A percentile compares a stretch with the other conserved stretches of the same genome.
Evolutionary conservation across 2,888 invertebrate species (phyloP).

Genomic region (Caenorhabditis panamensis): DNA sequence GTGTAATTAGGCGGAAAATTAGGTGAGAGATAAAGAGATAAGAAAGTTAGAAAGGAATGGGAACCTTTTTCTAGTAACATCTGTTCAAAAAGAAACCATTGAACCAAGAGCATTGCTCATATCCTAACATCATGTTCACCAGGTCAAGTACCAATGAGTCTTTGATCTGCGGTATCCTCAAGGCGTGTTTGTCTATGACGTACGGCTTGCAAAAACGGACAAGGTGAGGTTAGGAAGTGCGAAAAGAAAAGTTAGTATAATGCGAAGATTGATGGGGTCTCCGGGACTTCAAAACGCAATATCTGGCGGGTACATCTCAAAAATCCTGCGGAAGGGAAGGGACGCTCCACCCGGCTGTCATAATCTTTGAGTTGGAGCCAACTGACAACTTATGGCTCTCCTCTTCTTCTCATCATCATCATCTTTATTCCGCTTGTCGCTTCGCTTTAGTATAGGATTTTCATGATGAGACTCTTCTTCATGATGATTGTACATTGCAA

Average conservation of each 20-base stretch:
- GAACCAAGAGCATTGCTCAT: too few species aligned
- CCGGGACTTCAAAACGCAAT: slow-evolving; percentile 29
- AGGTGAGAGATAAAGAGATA: slow-evolving; percentile 1
- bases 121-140: slow-evolving; percentile 29
- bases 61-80: too few species aligned
- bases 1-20: slow-evolving; percentile 51
- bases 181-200: slow-evolving; percentile 17
- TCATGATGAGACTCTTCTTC: too few species aligned
- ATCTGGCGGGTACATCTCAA: slow-evolving; percentile 52
- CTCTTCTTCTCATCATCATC: slow-evolving; percentile 27
- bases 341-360: slow-evolving; percentile 30
- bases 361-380: slow-evolving; percentile 58
- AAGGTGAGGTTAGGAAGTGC: slow-evolving; percentile 24
- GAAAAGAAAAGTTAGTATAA: slow-evolving; percentile 57
- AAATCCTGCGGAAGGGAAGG: slow-evolving; percentile 14
- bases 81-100: too few species aligned
- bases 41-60: neutral
- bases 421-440: slow-evolving; percentile 32
- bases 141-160: slow-evolving; percentile 58
- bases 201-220: neutral
- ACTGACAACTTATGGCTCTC: slow-evolving; percentile 54
- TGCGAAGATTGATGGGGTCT: slow-evolving; percentile 54
- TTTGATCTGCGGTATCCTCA: slow-evolving; percentile 39
- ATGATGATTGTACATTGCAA: too few species aligned
- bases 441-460: neutral